Evolutionary conservation across 2,113 vertebrate genomes (phyloP).

Genomic region (Sceloporus undulatus): DNA sequence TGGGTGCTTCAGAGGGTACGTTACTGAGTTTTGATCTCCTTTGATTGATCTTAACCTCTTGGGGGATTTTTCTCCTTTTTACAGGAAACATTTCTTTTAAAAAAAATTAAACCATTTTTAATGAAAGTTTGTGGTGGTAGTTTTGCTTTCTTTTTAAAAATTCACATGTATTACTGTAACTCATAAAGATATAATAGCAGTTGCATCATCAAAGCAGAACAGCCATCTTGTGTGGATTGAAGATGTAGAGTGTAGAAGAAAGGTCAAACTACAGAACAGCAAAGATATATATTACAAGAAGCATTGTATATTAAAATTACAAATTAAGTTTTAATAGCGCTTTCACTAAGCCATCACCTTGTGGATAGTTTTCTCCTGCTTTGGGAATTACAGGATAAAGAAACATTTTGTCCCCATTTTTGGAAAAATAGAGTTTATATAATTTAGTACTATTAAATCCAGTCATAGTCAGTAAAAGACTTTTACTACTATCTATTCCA

Average conservation of each 20-base stretch:
- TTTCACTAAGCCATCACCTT: not conserved
- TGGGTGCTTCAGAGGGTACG: not conserved
- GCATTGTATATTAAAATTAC: slow-evolving; percentile 38
- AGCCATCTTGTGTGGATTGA: not conserved
- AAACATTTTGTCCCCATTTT: too few relatives aligned
- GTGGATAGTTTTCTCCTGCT: too few relatives aligned
- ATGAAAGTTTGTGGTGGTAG: not conserved
- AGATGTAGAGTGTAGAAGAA: slow-evolving; percentile 17
- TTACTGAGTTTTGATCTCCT: slow-evolving; percentile 14
- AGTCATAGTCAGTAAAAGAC: not conserved
- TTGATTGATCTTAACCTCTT: not conserved
- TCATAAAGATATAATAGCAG: not conserved
- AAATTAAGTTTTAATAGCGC: not conserved
- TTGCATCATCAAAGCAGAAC: slow-evolving; percentile 3
- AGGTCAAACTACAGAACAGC: slow-evolving; percentile 19
- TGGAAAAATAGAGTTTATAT: too few relatives aligned
- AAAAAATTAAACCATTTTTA: not conserved
- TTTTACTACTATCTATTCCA: not conserved
- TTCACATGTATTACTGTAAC: not conserved
- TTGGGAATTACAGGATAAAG: too few relatives aligned
- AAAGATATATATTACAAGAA: not conserved
- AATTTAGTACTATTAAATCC: too few relatives aligned
- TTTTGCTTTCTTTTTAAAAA: slow-evolving; percentile 27
- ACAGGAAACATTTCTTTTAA: not conserved
- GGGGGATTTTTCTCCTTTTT: not conserved